Evolutionary conservation across 2,888 invertebrate species (phyloP), one percentile per base, ranked within the genome.

Genomic region (Stegophylla sp.): DNA sequence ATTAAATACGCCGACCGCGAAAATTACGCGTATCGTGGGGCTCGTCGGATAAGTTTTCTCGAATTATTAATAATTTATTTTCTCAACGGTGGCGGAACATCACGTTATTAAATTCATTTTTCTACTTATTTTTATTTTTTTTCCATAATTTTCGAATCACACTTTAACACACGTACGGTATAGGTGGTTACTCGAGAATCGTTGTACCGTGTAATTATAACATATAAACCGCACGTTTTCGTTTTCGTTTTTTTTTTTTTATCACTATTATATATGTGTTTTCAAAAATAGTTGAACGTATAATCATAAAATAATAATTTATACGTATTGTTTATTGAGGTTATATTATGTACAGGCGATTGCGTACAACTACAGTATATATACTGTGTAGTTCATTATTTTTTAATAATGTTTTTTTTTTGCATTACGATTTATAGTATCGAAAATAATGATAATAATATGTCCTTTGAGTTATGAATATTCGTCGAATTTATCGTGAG

Each of bases 151-250:
- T 26, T 7, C 34, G 10, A 61, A 61, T 34, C 17, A 61, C 61
- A 61, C 61, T 28, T 61, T 61, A 61, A 17, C 61, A 17, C 61
- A 28, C 61, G 61, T 61, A 28, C 28, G 26, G n/a, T 23, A 28
- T 59, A 72, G 13, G 45, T 28, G 13, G 45, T 28, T 48, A 20
- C 15, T 0, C 45, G 13, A 7, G 73, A 72, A 63, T 28, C 34
- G 34, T 28, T 15, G 48, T 34, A 63, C 63, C 63, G 63, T 63
- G 34, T 51, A 51, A 48, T 73, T 64, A 64, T 64, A 4, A 45
- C 15, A 13, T 15, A 20, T 20, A 74, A 72, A 74, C 74, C 63
- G 17, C 63, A 48, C 23, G 17, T 74, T 61, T 74, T 61, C 51
- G 48, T n/a, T 48, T 63, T 74, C 59, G 34, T 34, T 72, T 59